Conservation (phyloP, 2,797 vertebrate species). For the Myripristis murdjan region DNA sequence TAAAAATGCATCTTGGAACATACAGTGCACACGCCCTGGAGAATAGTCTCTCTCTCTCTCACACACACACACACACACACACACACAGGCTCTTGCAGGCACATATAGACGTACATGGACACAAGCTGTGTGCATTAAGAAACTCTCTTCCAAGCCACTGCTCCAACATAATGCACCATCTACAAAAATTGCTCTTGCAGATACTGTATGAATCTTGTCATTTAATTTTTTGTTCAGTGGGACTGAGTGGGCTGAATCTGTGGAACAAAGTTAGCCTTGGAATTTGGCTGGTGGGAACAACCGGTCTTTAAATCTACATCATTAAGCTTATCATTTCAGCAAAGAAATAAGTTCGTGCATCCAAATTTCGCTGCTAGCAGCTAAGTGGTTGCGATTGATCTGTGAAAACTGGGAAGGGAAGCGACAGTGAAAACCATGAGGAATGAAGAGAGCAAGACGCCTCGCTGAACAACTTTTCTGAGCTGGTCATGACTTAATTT, state of each 20-base stretch:
- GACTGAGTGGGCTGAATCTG: conserved; percentile 43
- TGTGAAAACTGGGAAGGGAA: conserved; percentile 27
- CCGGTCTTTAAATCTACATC: conserved; percentile 52
- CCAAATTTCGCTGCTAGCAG: conserved; percentile 22
- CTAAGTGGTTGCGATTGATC: conserved; percentile 31
- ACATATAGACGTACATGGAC: conserved; percentile 27
- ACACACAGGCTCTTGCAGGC: conserved; percentile 2
- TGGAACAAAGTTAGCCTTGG: conserved; percentile 49
- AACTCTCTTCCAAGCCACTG: conserved; percentile 30
- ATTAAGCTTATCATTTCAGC: conserved; percentile 37
- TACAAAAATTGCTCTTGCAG: conserved; percentile 24
- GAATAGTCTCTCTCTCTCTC: too few species aligned
- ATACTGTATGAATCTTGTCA: conserved; percentile 21
- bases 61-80: conserved; percentile 16
- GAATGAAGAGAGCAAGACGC: conserved; percentile 44
- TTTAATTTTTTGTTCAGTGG: conserved; percentile 41
- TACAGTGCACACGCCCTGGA: conserved; percentile 15
- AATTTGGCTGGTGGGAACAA: conserved; percentile 42
- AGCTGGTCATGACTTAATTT: background rate
- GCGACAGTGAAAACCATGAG: conserved; percentile 12
- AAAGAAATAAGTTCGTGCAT: conserved; percentile 3
- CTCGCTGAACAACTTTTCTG: conserved; percentile 47
- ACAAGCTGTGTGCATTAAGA: conserved; percentile 15
- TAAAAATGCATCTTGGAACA: background rate
- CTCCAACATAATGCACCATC: conserved; percentile 16